phyloP scores from a whole-genome alignment of 2,888 invertebrate species.

The Elaeidobius kamerunicus region DNA sequence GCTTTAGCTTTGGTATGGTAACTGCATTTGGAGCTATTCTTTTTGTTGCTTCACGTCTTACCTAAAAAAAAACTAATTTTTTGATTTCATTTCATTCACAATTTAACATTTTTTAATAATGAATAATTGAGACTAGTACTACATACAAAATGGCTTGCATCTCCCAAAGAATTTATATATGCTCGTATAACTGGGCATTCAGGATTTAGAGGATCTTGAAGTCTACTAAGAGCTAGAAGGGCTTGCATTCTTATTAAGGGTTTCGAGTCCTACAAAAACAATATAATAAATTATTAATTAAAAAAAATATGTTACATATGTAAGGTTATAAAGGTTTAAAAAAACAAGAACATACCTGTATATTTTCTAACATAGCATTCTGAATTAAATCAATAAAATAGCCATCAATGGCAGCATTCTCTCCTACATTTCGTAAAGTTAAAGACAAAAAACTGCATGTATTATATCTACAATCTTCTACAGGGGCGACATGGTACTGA shows the following conservation, averaged over 20 bases:
- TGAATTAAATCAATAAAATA: conserved; percentile 39
- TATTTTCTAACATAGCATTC: conserved; percentile 37
- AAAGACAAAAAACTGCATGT: conserved; percentile 36
- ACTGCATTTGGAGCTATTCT: conserved; percentile 36
- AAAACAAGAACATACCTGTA: conserved; percentile 32
- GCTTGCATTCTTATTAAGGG: conserved; percentile 77
- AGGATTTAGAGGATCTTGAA: conserved; percentile 75
- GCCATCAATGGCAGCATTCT: conserved; percentile 34
- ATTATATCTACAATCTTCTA: conserved; percentile 32
- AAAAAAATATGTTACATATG: background rate
- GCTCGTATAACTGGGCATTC: conserved; percentile 75
- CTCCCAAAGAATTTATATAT: conserved; percentile 69
- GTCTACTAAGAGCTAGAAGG: conserved; percentile 69
- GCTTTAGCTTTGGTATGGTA: conserved; percentile 47
- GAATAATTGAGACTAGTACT: background rate
- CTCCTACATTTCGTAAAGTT: conserved; percentile 34
- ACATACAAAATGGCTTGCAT: conserved; percentile 64
- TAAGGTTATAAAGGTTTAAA: background rate
- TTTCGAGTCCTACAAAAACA: conserved; percentile 61
- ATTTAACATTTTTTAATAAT: background rate
- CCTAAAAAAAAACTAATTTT: conserved; percentile 33
- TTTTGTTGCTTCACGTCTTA: conserved; percentile 37
- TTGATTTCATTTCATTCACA: background rate
- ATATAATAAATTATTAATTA: background rate
- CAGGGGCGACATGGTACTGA: conserved; percentile 28